phyloP scores from a whole-genome alignment of 2,888 invertebrate genomes.

The Ochropacha duplaris region DNA sequence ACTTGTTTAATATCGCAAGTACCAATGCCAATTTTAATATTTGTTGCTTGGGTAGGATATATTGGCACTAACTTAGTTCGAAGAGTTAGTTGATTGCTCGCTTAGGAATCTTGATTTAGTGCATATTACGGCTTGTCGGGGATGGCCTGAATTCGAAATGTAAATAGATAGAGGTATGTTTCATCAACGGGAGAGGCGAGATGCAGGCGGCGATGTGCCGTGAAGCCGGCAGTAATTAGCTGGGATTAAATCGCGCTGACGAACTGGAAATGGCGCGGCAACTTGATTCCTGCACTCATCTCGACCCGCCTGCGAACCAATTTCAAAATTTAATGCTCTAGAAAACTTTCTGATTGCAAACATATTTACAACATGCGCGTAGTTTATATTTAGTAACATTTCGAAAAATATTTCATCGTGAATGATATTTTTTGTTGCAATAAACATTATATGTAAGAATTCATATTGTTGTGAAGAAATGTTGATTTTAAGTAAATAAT shows the following conservation, averaged over 20 bases:
- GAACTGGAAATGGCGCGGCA: constrained; percentile 48
- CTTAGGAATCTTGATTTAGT: constrained; percentile 39
- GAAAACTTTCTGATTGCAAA: constrained; percentile 45
- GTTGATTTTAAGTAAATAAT: background rate
- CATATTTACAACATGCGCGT: constrained; percentile 35
- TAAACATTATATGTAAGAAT: background rate
- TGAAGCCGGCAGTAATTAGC: constrained; percentile 61
- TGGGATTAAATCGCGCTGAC: constrained; percentile 61
- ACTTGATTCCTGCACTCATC: constrained; percentile 45
- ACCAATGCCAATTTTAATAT: background rate
- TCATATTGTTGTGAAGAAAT: background rate
- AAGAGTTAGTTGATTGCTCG: constrained; percentile 48
- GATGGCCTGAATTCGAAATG: constrained; percentile 47
- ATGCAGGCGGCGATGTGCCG: constrained; percentile 42
- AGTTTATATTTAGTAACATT: constrained; percentile 4
- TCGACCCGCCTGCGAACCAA: constrained; percentile 37
- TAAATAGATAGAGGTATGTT: constrained; percentile 45
- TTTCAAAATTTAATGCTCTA: constrained; percentile 46
- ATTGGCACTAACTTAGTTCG: constrained; percentile 40
- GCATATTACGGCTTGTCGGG: constrained; percentile 26
- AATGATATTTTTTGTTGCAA: background rate
- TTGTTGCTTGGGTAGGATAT: background rate
- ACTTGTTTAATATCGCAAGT: background rate
- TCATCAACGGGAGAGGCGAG: constrained; percentile 28
- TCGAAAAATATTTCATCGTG: background rate